Base-by-base conservation (phyloP, 2,888 invertebrate genomes). In the Temnothorax ravouxi region DNA sequence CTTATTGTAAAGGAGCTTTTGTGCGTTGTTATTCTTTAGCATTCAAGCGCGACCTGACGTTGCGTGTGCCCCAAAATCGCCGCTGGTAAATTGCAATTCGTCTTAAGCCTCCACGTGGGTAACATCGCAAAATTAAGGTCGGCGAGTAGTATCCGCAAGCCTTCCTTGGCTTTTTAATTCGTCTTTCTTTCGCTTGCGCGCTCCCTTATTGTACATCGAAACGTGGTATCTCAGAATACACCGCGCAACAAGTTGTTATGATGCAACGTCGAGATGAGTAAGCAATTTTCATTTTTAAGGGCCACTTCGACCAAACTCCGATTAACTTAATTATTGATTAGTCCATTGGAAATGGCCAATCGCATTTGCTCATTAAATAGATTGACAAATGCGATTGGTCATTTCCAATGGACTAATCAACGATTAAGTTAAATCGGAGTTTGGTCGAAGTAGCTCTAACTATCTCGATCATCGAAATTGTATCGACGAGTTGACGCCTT, bases 81-180 rank as follows among this genome's bases (percentile, higher is more conserved):
- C 66, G 66, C 76, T 76, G 38, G 52, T 66, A 76, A 76, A 76
- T 72, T 64, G 18, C 67, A 25, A 80, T 66, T 72, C 56, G 25
- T 74, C 13, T 47, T 54, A 52, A 74, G 11, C 9, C 47, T 61
- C 61, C 38, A 21, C 13, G 41, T 52, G 72, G 77, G 72, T 86
- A 82, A 86, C 69, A 77, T 82, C 86, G 61, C 41, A 15, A 77
- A 86, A 86, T 79, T 83, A 83, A 71, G 64, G 64, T n/a, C 47
- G 79, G 72, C 47, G 34, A 64, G 50, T 69, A 69, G 38, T 47
- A 62, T 84, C 54, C 44, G 69, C 50, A 44, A 61, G 50, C 64
- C 29, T 67, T 34, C 59, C 15, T 62, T 64, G 54, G 29, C 71
- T 38, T n/a, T n/a, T 77, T 77, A 77, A 66, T 67, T 77, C 44